Conservation (phyloP, 2,888 invertebrate species). For the Microctonus hyperodae region DNA sequence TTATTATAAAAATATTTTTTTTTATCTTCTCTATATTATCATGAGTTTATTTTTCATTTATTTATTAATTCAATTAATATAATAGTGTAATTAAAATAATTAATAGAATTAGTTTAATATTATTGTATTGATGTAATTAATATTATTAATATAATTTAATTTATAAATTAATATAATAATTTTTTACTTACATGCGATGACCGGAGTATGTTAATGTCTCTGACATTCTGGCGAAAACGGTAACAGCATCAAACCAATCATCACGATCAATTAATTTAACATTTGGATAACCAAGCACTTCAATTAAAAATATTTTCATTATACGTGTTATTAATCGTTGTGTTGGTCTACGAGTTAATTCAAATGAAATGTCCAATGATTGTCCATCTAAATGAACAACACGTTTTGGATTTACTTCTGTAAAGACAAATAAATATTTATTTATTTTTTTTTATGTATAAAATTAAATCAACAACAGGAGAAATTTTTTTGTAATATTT, state of each 20-base stretch:
- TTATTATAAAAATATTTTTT: background rate
- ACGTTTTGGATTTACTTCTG: conserved; percentile 66
- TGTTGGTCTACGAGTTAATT: conserved; percentile 66
- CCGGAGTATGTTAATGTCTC: conserved; percentile 41
- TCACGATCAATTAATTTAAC: conserved; percentile 61
- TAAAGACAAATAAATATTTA: conserved; percentile 33
- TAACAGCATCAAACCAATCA: conserved; percentile 61
- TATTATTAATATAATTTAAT: too few relatives aligned
- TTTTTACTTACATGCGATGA: conserved; percentile 49
- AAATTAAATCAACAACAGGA: too few relatives aligned
- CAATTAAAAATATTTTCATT: conserved; percentile 68
- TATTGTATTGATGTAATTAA: too few relatives aligned
- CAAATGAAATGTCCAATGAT: conserved; percentile 64
- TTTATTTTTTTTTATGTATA: too few relatives aligned
- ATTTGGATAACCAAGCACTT: conserved; percentile 64
- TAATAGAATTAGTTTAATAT: too few relatives aligned
- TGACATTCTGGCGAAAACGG: conserved; percentile 58
- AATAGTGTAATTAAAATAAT: too few relatives aligned
- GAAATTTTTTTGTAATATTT: background rate
- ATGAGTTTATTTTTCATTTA: too few relatives aligned
- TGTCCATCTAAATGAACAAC: conserved; percentile 60
- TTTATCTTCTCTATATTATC: background rate
- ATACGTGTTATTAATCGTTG: conserved; percentile 69
- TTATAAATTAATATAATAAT: background rate
- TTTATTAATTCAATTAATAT: too few relatives aligned